Evolutionary conservation across 53 echinoderm and acorn worm genomes (phyloP).

Genomic region (Stichopus horrens): DNA sequence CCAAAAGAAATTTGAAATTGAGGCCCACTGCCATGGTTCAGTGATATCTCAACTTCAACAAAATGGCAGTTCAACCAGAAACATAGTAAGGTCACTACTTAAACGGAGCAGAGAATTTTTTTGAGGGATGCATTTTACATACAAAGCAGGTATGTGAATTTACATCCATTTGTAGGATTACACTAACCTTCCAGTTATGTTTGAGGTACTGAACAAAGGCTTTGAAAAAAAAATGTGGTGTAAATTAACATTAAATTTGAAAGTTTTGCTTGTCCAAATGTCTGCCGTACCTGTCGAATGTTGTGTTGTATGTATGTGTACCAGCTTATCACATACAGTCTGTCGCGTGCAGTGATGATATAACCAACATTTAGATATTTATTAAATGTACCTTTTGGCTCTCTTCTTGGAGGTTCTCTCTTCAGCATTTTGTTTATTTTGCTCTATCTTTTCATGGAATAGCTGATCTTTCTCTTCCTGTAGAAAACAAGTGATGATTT

Average conservation of each 20-base stretch:
- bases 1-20: no score
- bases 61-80: no score
- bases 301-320: background rate
- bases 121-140: no score
- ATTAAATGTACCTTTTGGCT: conserved; percentile 69
- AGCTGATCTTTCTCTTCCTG: conserved; percentile 61
- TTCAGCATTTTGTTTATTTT: conserved; percentile 75
- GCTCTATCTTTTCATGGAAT: conserved; percentile 78
- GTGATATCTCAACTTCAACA: no score
- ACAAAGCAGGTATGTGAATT: no score
- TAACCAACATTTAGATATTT: no score
- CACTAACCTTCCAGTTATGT: background rate
- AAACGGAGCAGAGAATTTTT: no score
- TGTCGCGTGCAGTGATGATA: no score
- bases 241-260: background rate
- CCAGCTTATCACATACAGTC: background rate
- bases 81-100: no score
- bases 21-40: no score
- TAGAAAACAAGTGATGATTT: background rate
- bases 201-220: background rate
- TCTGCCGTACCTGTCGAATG: background rate
- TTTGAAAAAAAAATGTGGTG: background rate
- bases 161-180: no score
- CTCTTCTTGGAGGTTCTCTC: conserved; percentile 85
- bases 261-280: background rate